A percentile compares a stretch with the other conserved stretches of the same genome.
These are phyloP conservation scores for Drosophila demipolita DNA, from an alignment of 2,888 invertebrate species.

Conservation along the genomic window DNA sequence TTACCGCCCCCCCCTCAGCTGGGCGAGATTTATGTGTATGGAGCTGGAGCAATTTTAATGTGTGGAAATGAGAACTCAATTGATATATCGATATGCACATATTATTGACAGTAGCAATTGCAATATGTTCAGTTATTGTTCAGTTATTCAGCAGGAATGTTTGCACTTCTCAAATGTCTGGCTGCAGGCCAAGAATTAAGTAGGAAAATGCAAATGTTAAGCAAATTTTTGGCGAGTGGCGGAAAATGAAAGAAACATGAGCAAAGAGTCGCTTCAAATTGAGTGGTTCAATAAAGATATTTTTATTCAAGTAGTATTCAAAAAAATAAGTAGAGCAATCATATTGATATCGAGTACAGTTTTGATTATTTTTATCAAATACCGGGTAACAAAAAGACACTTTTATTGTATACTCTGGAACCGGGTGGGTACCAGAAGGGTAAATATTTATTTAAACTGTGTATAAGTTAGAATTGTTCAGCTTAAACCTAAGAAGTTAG, in stretches of 20 bases:
- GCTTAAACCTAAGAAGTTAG: background rate
- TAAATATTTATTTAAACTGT: background rate
- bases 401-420: background rate
- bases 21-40: conserved; percentile 60
- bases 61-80: conserved; percentile 73
- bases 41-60: conserved; percentile 69
- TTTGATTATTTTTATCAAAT: background rate
- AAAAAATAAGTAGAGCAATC: background rate
- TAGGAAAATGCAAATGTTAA: conserved; percentile 7
- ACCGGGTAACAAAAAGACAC: background rate
- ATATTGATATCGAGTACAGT: background rate
- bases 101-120: conserved; percentile 68
- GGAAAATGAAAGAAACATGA: background rate
- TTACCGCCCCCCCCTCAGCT: background rate
- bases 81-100: conserved; percentile 67
- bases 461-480: background rate
- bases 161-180: conserved; percentile 4
- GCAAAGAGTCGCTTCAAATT: background rate
- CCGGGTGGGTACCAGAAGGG: too few relatives aligned
- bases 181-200: conserved; percentile 9
- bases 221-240: too few relatives aligned
- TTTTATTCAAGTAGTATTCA: background rate
- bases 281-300: background rate
- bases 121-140: conserved; percentile 49
- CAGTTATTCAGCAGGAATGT: conserved; percentile 18